Evolutionary conservation across 2,113 vertebrate genomes (phyloP), one percentile per base, ranked within the genome.

Genomic region (Scalopus aquaticus): DNA sequence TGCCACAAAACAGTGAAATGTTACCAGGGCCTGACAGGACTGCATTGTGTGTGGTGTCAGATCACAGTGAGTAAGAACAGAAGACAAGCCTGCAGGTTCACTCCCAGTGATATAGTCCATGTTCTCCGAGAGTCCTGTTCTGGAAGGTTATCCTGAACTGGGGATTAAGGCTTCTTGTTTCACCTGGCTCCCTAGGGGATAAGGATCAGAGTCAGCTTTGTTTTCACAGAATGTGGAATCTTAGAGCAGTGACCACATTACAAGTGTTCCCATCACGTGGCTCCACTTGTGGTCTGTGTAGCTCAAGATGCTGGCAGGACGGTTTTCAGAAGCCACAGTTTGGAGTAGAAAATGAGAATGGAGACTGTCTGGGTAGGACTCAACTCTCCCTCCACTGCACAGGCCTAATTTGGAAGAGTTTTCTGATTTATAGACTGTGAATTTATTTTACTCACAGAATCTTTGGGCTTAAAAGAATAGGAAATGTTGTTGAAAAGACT

Each of bases 31-130:
- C 98, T 99, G 98, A 99, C 99, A 67, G 99, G 99, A 97, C 99
- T 99, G 94, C 99, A 99, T 93, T 99, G 99, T 97, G 99, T 99
- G 95, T 99, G 99, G 99, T 99, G 99, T 98, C 99, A 99, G 97
- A 99, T 99, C 98, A 99, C 99, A 97, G 99, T 99, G 98, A 99
- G 98, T 99, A 98, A 65, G 30, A 0, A 0, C 2, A 1, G 69
- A 32, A 93, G 74, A 90, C 39, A 2, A 2, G 73, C 93, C 64
- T 77, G 28, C 19, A 11, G 13, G 11, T 28, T 88, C 78, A 3
- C 0, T 79, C 46, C 12, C 10, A 1, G 6, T 32, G 49, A 32
- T 11, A 2, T 46, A 26, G 22, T 28, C 9, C 58, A 16, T 20
- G 0, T 3, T 20, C 3, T 85, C 39, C 9, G 6, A 37, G 16